Conservation (phyloP, 2,797 vertebrate genomes). For the Schizothorax lantsangensis region DNA sequence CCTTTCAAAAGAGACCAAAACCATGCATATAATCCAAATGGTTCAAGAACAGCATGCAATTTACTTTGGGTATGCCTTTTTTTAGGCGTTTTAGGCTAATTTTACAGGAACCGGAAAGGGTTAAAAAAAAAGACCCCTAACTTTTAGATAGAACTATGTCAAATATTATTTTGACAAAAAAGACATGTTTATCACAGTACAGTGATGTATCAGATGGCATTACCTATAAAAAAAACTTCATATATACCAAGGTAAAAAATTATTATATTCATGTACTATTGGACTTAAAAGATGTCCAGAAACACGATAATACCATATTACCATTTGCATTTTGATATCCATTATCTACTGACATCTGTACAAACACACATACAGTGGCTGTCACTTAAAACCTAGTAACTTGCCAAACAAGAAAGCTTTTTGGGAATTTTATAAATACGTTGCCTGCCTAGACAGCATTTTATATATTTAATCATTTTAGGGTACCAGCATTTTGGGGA, state of each 20-base stretch:
- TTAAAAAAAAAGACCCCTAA: neutral
- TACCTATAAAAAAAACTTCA: neutral
- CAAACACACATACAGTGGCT: neutral
- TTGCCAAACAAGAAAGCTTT: neutral
- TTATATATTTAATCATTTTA: neutral
- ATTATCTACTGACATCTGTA: neutral
- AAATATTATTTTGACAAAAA: neutral
- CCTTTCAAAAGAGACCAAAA: too few species aligned
- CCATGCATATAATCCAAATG: too few species aligned
- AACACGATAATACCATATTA: neutral
- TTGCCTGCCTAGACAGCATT: neutral
- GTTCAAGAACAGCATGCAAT: too few species aligned
- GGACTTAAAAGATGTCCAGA: neutral
- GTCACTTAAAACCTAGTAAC: neutral
- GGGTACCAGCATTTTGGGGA: neutral
- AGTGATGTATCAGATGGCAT: neutral
- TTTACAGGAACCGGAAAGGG: too few species aligned
- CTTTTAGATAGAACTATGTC: neutral
- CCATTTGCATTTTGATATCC: neutral
- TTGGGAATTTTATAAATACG: neutral
- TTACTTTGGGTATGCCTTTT: too few species aligned
- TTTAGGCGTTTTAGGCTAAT: too few species aligned
- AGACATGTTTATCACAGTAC: neutral
- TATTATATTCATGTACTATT: neutral
- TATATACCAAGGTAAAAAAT: neutral